Evolutionary conservation across 2,797 vertebrate species (phyloP), one percentile per base, ranked within the genome.

Genomic region (Chloroceryle amazona): DNA sequence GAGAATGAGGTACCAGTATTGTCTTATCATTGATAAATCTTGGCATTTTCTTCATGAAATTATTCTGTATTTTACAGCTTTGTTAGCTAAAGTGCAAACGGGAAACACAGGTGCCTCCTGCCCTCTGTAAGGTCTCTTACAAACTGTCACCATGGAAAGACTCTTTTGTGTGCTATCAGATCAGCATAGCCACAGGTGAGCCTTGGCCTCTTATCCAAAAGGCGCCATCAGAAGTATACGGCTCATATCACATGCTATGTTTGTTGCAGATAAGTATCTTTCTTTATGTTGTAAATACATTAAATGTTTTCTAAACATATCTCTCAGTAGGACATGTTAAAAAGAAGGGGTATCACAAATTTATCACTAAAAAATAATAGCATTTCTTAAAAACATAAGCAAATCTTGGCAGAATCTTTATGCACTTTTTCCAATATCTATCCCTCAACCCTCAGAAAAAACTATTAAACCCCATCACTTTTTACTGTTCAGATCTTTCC

Each of bases 191-290:
- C 42, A 63, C n/a, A 78, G 79, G 39, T 37, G 42, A 85, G 52
- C 4, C 33, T 19, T 78, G 33, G 19, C 8, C 31, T 86, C 47
- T 74, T 35, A 57, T 52, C 82, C 63, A 55, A 47, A 78, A 87
- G 39, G 7, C 78, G 17, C 9, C 61, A 35, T 33, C 21, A 89
- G 49, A 51, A 10, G 46, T 33, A 19, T 8, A 7, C 9, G 5
- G 49, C 72, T 25, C 3, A 3, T 5, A 17, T 39, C 14, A 52
- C 2, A 0, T n/a, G 7, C 28, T 68, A 10, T 17, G 2, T 31
- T 85, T 81, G 5, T 68, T 80, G 72, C 29, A 61, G 29, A 60
- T 3, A 87, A 81, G 31, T 33, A 15, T 5, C 1, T 6, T 57
- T 80, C 37, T 25, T 92, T 37, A 47, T 3, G 9, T 57, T 49